Evolutionary conservation across 1,140 invertebrate species (phyloP), one percentile per base, ranked within the genome.

Genomic region (Stenopsyche tienmushanensis): DNA sequence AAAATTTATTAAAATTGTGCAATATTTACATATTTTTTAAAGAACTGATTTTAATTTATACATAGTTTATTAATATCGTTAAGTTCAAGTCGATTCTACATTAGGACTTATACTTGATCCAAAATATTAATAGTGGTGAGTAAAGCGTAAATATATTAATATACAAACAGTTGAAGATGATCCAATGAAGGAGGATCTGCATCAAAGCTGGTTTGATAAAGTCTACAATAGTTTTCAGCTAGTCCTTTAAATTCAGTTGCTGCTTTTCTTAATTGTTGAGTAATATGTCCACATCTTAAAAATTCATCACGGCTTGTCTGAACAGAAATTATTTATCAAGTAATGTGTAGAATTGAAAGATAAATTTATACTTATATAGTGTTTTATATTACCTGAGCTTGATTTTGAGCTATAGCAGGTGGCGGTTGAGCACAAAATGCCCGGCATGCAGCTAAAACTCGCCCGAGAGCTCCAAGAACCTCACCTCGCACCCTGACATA

Each of bases 131-230:
- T 45, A 15, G 15, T 5, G 5, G 15, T 7, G 3, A n/a, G n/a
- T n/a, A n/a, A n/a, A n/a, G n/a, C n/a, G n/a, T n/a, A n/a, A n/a
- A n/a, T n/a, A n/a, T n/a, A n/a, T n/a, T n/a, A n/a, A n/a, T n/a
- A 23, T 77, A 74, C 0, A 79, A 80, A 85, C 76, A 87, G 83
- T 72, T 86, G 81, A 1, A 97, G 85, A 72, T 94, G 93, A 26
- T 87, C 80, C 49, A 96, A 77, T n/a, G 92, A 92, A 8, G 86
- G 84, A 34, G 88, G 86, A 81, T 97, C 94, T 8, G 94, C 94
- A 83, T 97, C 93, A 82, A 97, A 98, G 39, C 93, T 91, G 15
- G 91, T 91, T 74, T 94, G 89, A 74, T 96, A 96, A 0, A 97
- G 80, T 65, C 87, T 87, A 63, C 87, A 89, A 75, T 94, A 95